Evolutionary conservation across 2,113 vertebrate genomes (phyloP), one percentile per base, ranked within the genome.

Genomic region (Oryzias javanicus): DNA sequence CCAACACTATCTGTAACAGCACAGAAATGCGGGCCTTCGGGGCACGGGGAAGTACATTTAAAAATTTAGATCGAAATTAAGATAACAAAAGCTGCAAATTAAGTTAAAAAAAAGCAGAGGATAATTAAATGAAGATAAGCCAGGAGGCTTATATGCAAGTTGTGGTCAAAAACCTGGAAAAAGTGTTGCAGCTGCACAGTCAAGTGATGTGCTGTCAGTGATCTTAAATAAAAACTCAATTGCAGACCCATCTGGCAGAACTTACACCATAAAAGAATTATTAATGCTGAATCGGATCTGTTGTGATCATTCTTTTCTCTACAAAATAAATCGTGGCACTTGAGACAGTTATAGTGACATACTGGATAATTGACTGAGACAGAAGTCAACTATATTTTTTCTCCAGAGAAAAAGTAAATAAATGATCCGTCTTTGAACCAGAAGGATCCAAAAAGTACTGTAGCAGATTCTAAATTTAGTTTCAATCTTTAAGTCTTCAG

Each of bases 391-490:
- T 74, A 76, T 74, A 56, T 70, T 67, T 67, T 46, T 46, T 35
- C 35, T 35, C 10, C 20, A 56, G 51, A 68, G 55, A 77, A 79
- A 64, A 76, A 76, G 63, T 57, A 68, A 71, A 35, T 10, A 35
- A 35, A 35, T 35, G 35, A 35, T 63, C 60, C 70, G 55, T 62
- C 58, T 58, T 71, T 71, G 57, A 68, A 71, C 80, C 62, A 69
- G 14, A 54, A 54, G 60, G 72, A 83, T 82, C 64, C 25, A 27
- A 27, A n/a, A 27, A 27, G 3, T 6, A 55, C 70, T 76, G 59
- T 65, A 64, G 73, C 70, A 81, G 51, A 79, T 79, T 79, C 83
- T 75, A 77, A 79, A 55, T 75, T 70, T 19, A 52, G 67, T 75
- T 79, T 70, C 60, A 74, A 62, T 70, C 64, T 61, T 70, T 25